Conservation (phyloP, 2,888 invertebrate species). For the Crocallis elinguaria region DNA sequence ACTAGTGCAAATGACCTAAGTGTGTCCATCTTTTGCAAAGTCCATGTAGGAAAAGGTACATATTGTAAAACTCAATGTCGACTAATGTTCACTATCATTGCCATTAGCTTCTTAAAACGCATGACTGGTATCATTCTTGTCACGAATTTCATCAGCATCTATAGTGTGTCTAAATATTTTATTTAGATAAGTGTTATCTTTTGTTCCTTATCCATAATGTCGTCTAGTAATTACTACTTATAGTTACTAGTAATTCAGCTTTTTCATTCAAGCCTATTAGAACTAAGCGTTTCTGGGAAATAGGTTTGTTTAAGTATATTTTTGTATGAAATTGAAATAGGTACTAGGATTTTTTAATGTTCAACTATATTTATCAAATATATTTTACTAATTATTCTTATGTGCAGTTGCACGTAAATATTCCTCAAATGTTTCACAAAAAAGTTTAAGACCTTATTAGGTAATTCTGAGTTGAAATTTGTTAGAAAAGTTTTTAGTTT, state of each 20-base stretch:
- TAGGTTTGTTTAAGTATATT: too few relatives aligned
- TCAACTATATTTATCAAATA: too few relatives aligned
- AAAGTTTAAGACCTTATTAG: too few relatives aligned
- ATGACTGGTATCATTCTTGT: constrained; percentile 11
- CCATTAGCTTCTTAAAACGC: constrained; percentile 27
- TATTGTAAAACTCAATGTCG: constrained; percentile 36
- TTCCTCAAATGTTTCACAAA: too few relatives aligned
- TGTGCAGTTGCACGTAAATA: too few relatives aligned
- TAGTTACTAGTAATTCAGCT: neutral
- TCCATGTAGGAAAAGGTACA: constrained; percentile 85
- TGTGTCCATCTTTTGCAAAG: constrained; percentile 83
- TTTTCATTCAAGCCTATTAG: constrained; percentile 2
- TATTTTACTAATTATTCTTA: too few relatives aligned
- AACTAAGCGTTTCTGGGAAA: neutral
- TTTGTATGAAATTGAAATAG: neutral
- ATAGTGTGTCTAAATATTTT: neutral
- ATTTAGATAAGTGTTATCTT: constrained; percentile 6
- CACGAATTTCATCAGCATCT: neutral
- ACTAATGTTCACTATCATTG: constrained; percentile 42
- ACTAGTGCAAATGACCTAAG: constrained; percentile 80
- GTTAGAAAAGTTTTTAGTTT: too few relatives aligned
- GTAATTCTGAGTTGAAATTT: too few relatives aligned
- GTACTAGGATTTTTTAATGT: too few relatives aligned
- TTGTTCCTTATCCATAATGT: constrained; percentile 12
- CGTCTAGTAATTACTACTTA: constrained; percentile 11